These are phyloP conservation scores for Chionoecetes opilio DNA, from an alignment of 1,140 invertebrate genomes.

Conservation along the genomic window DNA sequence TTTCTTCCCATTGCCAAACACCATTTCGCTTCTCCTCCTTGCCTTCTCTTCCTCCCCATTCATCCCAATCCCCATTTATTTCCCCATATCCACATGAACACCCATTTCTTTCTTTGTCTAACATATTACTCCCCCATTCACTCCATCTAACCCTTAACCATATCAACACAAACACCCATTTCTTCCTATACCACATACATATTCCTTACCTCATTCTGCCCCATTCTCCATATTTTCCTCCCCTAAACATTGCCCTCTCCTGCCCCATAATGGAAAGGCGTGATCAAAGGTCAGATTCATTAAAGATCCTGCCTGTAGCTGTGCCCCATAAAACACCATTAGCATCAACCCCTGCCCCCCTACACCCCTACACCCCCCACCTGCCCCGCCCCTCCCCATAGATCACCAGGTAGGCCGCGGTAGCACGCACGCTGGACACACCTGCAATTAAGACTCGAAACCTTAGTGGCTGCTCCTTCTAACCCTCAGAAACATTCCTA, in stretches of 20 bases:
- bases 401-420: conserved; percentile 38
- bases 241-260: too few species aligned
- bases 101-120: too few species aligned
- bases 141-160: too few species aligned
- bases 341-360: conserved; percentile 22
- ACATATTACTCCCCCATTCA: too few species aligned
- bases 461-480: not conserved
- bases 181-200: too few species aligned
- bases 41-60: not conserved
- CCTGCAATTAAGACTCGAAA: conserved; percentile 64
- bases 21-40: not conserved
- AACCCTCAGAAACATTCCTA: conserved; percentile 32
- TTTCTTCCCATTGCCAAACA: not conserved
- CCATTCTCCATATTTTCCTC: not conserved
- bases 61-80: not conserved
- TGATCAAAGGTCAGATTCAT: not conserved
- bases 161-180: too few species aligned
- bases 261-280: not conserved
- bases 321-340: conserved; percentile 66
- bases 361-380: not conserved
- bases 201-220: not conserved
- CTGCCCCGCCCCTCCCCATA: not conserved
- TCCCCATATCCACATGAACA: too few species aligned
- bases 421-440: conserved; percentile 55
- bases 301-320: not conserved